Evolutionary conservation across 2,797 vertebrate species (phyloP), one percentile per base, ranked within the genome.

Genomic region (Chelonia mydas): DNA sequence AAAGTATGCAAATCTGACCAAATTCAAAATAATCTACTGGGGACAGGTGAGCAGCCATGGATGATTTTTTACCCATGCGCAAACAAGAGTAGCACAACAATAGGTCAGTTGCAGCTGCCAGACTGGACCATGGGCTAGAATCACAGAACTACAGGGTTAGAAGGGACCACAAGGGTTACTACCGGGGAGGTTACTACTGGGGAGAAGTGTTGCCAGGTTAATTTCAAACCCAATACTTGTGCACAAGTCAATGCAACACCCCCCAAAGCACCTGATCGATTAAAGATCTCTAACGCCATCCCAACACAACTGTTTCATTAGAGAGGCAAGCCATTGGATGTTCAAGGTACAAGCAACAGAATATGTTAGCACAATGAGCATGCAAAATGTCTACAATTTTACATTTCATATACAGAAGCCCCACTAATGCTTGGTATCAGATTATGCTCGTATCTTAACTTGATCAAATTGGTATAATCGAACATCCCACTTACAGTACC

Each of bases 391-490:
- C 17, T 23, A 37, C 37, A 37, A n/a, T 23, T 68, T 68, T 37
- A 68, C n/a, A 68, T 68, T 68, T 68, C 65, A 68, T 68, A 68
- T 21, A 37, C n/a, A 68, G 65, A 37, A 23, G 65, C n/a, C 74
- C 19, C 27, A 13, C 27, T 28, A 83, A 33, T 33, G 28, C 27
- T 83, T 47, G 31, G 37, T 27, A 37, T 49, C 49, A 59, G 87
- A 87, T 11, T 53, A 74, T 51, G 45, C 27, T 72, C 72, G 45
- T 15, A 81, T 87, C 84, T 89, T 93, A 83, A 95, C 95, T 89
- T 84, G 88, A 72, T 93, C 49, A 93, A 90, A 89, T 59, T 81
- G 89, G 92, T 19, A 83, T 53, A 87, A 90, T 95, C 88, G 94
- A 95, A 89, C 76, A 78, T 54, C 37, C 57, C 54, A 57, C 12